phyloP scores from a whole-genome alignment of 2,797 vertebrate genomes.

The Fringilla coelebs region DNA sequence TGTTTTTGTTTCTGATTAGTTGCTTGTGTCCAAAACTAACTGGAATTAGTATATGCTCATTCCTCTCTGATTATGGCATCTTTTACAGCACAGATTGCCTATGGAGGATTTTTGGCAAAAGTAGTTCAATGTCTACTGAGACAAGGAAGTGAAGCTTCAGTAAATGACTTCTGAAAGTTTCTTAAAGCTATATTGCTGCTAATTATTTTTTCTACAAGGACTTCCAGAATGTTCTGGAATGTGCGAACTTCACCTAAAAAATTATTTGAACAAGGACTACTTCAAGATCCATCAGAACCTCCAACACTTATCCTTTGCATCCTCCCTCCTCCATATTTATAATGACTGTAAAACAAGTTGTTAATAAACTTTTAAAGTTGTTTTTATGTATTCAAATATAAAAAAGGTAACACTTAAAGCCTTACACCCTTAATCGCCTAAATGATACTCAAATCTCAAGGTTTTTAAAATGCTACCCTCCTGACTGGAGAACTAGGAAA shows the following conservation, averaged over 20 bases:
- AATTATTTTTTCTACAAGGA: background rate
- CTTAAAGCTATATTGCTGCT: background rate
- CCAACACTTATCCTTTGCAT: background rate
- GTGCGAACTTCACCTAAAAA: background rate
- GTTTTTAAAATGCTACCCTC: background rate
- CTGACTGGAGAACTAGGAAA: accelerated
- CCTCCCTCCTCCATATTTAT: background rate
- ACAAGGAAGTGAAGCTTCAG: background rate
- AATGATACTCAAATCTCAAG: background rate
- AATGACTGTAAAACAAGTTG: background rate
- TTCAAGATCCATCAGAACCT: background rate
- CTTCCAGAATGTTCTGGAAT: background rate
- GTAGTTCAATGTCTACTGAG: background rate
- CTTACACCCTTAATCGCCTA: background rate
- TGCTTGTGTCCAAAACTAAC: background rate
- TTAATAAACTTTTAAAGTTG: background rate
- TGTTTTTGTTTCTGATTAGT: background rate
- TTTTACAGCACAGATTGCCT: background rate
- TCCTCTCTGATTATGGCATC: background rate
- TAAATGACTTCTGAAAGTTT: background rate
- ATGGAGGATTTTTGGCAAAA: background rate
- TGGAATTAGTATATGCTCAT: background rate
- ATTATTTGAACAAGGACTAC: background rate
- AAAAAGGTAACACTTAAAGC: background rate
- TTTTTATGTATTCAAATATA: background rate